Evolutionary conservation across 2,888 invertebrate species (phyloP).

Genomic region (Deilephila elpenor): DNA sequence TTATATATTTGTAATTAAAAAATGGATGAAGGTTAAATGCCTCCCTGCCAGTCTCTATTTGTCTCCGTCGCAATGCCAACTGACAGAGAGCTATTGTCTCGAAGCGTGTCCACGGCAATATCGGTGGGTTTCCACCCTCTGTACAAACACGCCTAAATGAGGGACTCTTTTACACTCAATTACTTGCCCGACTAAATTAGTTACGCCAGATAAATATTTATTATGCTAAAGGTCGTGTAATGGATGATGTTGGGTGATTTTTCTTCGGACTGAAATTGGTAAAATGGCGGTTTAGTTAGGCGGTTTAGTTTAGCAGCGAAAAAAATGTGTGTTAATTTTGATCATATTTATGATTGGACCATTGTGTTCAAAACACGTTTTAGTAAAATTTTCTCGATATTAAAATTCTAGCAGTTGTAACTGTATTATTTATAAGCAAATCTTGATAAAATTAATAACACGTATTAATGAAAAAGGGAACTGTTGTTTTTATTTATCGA

Average conservation of each 20-base stretch:
- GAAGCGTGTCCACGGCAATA: conserved; percentile 69
- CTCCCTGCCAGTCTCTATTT: conserved; percentile 59
- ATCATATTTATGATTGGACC: too few species aligned
- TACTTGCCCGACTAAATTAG: conserved; percentile 1
- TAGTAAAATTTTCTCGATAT: too few species aligned
- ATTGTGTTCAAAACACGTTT: too few species aligned
- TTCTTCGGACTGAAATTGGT: background rate
- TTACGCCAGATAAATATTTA: conserved; percentile 19
- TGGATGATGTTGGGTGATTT: background rate
- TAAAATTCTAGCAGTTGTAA: too few species aligned
- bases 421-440: too few species aligned
- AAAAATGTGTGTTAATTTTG: too few species aligned
- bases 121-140: conserved; percentile 63
- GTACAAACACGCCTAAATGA: conserved; percentile 23
- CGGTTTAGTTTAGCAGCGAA: too few species aligned
- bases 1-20: background rate
- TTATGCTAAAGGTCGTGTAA: background rate
- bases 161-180: conserved; percentile 26
- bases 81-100: conserved; percentile 77
- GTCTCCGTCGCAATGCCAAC: conserved; percentile 65
- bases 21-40: background rate
- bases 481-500: too few species aligned
- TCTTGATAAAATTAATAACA: too few species aligned
- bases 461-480: too few species aligned
- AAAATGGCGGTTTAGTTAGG: too few species aligned